These are phyloP conservation scores for Hirtodrosophila alboralis DNA, from an alignment of 2,888 invertebrate species.

Conservation along the genomic window DNA sequence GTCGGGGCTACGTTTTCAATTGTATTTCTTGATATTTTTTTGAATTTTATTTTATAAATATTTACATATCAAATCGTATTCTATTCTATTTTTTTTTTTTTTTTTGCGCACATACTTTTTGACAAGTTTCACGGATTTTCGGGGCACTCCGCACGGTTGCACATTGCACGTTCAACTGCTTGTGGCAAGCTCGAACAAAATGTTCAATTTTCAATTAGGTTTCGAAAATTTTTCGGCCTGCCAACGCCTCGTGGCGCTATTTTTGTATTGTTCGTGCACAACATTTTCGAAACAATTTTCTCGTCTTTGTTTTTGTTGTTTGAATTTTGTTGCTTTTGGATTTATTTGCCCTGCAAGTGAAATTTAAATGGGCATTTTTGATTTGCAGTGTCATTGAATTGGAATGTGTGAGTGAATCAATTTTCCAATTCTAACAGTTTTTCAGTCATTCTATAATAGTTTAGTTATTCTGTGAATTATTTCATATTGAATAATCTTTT, in stretches of 20 bases:
- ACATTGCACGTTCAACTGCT: constrained; percentile 64
- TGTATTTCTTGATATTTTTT: constrained; percentile 20
- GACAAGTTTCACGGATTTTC: constrained; percentile 30
- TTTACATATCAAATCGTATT: constrained; percentile 65
- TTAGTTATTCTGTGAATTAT: too few relatives aligned
- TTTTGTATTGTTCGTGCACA: constrained; percentile 60
- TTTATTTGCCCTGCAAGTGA: constrained; percentile 7
- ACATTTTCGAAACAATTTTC: constrained; percentile 70
- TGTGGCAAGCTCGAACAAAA: constrained; percentile 39
- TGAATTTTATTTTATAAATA: constrained; percentile 44
- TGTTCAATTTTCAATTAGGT: constrained; percentile 66
- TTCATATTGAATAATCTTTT: too few relatives aligned
- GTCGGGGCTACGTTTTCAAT: constrained; percentile 38
- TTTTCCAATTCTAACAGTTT: too few relatives aligned
- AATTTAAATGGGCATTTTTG: not conserved
- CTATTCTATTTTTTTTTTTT: constrained; percentile 39
- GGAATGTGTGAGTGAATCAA: too few relatives aligned
- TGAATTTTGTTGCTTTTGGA: constrained; percentile 3
- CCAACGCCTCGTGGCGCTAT: constrained; percentile 61
- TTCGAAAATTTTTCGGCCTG: constrained; percentile 47
- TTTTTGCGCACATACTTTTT: constrained; percentile 46
- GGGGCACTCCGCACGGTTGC: constrained; percentile 38
- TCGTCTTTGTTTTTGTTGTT: constrained; percentile 26
- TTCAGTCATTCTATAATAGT: too few relatives aligned
- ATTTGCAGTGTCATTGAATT: too few relatives aligned